phyloP scores from a whole-genome alignment of 2,113 vertebrate genomes.

The Meriones unguiculatus region DNA sequence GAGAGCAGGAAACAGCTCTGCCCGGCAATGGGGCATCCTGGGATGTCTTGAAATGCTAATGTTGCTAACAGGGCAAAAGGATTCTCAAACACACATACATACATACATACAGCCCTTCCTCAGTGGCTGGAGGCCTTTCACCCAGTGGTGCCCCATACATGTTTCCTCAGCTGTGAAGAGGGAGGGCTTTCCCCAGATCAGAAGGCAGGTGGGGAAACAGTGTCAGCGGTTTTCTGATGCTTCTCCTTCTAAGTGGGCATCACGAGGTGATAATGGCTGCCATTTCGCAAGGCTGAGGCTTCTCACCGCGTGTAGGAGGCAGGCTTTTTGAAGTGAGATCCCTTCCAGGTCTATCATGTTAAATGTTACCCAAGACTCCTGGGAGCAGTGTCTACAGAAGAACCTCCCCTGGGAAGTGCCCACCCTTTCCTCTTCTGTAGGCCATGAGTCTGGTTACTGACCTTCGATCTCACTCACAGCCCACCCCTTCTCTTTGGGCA shows the following conservation, averaged over 20 bases:
- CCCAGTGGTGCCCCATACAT: neutral
- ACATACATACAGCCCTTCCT: neutral
- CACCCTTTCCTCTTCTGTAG: constrained; percentile 51
- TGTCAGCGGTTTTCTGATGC: neutral
- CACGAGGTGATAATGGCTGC: neutral
- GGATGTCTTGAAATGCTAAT: constrained; percentile 57
- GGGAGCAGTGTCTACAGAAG: neutral
- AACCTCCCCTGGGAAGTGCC: neutral
- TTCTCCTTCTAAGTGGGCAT: neutral
- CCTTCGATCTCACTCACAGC: constrained; percentile 77
- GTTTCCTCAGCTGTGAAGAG: constrained; percentile 10
- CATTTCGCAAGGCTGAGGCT: neutral
- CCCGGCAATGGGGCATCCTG: constrained; percentile 12
- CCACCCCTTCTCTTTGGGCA: constrained; percentile 73
- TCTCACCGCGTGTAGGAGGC: neutral
- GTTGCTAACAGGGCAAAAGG: constrained; percentile 13
- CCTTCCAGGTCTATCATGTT: neutral
- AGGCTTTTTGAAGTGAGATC: neutral
- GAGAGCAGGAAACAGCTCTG: constrained; percentile 55
- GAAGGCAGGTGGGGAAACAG: neutral
- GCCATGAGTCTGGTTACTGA: constrained; percentile 74
- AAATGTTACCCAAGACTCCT: neutral
- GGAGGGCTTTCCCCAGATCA: neutral
- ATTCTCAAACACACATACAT: neutral
- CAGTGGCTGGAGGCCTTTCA: neutral